Conservation (phyloP, 1,140 invertebrate species). For the Pararge aegeria region DNA sequence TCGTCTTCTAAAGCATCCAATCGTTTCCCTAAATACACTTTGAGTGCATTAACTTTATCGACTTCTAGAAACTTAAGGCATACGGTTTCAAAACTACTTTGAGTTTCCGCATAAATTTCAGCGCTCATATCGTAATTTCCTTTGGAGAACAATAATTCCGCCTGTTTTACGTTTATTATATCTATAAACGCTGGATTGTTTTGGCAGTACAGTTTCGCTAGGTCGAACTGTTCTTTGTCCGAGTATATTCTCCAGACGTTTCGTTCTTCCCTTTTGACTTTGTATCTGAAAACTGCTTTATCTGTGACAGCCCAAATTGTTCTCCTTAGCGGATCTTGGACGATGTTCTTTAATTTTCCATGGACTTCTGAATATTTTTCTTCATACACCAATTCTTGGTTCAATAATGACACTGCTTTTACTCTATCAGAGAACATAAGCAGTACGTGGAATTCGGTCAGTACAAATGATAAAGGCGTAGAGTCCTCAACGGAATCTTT, state of each 20-base stretch:
- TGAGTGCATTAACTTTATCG: slow-evolving; percentile 90
- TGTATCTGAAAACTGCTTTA: slow-evolving; percentile 91
- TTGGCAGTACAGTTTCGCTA: slow-evolving; percentile 90
- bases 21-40: slow-evolving; percentile 90
- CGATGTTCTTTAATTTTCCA: slow-evolving; percentile 90
- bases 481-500: slow-evolving; percentile 53
- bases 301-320: slow-evolving; percentile 93
- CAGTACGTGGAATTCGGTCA: slow-evolving; percentile 95
- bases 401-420: slow-evolving; percentile 91
- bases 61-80: slow-evolving; percentile 95
- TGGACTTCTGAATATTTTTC: slow-evolving; percentile 90
- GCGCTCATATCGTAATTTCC: slow-evolving; percentile 92
- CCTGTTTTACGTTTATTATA: slow-evolving; percentile 92
- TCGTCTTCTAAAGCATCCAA: slow-evolving; percentile 81
- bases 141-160: slow-evolving; percentile 91
- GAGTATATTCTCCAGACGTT: slow-evolving; percentile 95
- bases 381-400: slow-evolving; percentile 93
- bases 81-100: slow-evolving; percentile 96
- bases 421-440: slow-evolving; percentile 91
- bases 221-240: slow-evolving; percentile 91
- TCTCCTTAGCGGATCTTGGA: slow-evolving; percentile 90
- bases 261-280: slow-evolving; percentile 91
- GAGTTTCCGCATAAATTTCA: slow-evolving; percentile 91
- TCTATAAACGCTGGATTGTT: slow-evolving; percentile 90
- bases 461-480: slow-evolving; percentile 87